These are phyloP conservation scores for Caenorhabditis briggsae DNA, from an alignment of 1,140 invertebrate genomes.

Conservation along the genomic window DNA sequence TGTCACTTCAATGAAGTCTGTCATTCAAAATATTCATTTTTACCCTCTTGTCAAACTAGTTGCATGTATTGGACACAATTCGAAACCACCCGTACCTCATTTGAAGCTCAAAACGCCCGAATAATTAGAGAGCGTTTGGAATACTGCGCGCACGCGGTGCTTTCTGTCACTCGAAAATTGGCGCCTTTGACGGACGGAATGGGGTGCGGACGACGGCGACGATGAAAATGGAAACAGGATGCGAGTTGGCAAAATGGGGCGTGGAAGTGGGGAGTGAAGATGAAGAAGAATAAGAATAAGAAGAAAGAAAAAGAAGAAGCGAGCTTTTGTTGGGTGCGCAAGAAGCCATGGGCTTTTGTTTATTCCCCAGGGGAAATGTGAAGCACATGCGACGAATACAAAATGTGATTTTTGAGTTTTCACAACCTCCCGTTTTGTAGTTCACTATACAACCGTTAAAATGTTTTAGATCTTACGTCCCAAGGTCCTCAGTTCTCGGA, in stretches of 20 bases:
- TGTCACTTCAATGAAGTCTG: slow-evolving; percentile 40
- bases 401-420: slow-evolving; percentile 56
- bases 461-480: neutral
- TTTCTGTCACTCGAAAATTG: slow-evolving; percentile 27
- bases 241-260: slow-evolving; percentile 36
- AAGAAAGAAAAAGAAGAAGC: slow-evolving; percentile 5
- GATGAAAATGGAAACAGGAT: slow-evolving; percentile 34
- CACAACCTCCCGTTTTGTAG: neutral
- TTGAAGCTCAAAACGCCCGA: no score
- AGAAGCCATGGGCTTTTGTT: slow-evolving; percentile 52
- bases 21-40: neutral
- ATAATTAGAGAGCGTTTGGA: no score
- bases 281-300: no score
- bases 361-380: slow-evolving; percentile 52
- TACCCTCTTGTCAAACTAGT: slow-evolving; percentile 23
- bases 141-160: neutral
- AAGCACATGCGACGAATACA: slow-evolving; percentile 55
- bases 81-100: neutral
- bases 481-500: neutral
- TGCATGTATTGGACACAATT: neutral
- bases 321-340: slow-evolving; percentile 54
- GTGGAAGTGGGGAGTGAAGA: neutral
- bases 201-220: neutral
- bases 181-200: neutral
- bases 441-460: slow-evolving; percentile 46